Evolutionary conservation across 2,797 vertebrate species (phyloP), one percentile per base, ranked within the genome.

Genomic region (Falco berigora): DNA sequence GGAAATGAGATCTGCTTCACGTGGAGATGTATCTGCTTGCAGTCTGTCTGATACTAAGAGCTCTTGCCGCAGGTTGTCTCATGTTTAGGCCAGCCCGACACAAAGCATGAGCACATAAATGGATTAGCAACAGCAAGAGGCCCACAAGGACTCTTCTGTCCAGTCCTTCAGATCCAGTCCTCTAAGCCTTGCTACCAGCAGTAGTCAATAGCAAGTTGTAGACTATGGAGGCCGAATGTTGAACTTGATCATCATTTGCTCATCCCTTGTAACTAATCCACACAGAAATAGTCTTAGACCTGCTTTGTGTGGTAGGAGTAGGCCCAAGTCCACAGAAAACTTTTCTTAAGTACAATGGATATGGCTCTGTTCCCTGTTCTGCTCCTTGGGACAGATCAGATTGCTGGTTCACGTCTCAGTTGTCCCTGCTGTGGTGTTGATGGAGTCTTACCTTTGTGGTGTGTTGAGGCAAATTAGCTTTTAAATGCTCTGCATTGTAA

Each of bases 221-320:
- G 40, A 10, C 36, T 36, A 2, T 14, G 42, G 15, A 88, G 44
- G 9, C 11, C 0, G 0, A 38, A 4, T 15, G 7, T 23, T 61
- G 47, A 56, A 28, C n/a, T 86, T 61, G 12, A 34, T 58, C 10
- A 12, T 40, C 9, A 12, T 71, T 84, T 77, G 3, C 16, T 64
- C 38, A 89, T n/a, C 52, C 11, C 11, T 46, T 13, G 5, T 49
- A 12, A 52, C 12, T 47, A 79, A 90, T 69, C 20, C 32, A 36
- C 16, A n/a, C 5, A 75, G 58, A 78, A 94, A 55, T 9, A 24
- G 1, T 47, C 36, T 64, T 78, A 20, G 10, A 19, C 23, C 46
- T 86, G 25, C 22, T 89, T 77, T 0, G 4, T 30, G 10, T 34
- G 42, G 27, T 24, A 27, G 24, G 5, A 94, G 32, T 14, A 66